Conservation (phyloP, 2,797 vertebrate genomes). For the Acanthurus tractus region DNA sequence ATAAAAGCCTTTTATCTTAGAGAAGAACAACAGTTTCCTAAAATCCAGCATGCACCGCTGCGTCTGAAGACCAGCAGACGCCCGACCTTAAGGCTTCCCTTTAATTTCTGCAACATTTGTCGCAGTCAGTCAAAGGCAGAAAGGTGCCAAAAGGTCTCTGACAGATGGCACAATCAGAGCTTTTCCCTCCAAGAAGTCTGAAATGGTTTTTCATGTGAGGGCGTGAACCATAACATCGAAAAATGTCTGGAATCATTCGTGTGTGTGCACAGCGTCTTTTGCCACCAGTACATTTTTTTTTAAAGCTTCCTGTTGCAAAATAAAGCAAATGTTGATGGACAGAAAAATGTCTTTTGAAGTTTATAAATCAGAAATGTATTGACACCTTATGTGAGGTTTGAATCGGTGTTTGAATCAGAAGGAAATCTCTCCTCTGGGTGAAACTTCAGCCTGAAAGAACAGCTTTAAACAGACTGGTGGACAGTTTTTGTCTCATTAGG, state of each 20-base stretch:
- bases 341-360: slow-evolving; percentile 1
- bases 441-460: slow-evolving; percentile 7
- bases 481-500: slow-evolving; percentile 4
- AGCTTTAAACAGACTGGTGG: not conserved
- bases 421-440: slow-evolving; percentile 1
- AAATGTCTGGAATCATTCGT: slow-evolving; percentile 7
- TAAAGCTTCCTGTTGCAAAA: slow-evolving; percentile 3
- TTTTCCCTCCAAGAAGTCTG: not conserved
- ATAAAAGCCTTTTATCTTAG: slow-evolving; percentile 46
- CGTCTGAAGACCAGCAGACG: slow-evolving; percentile 21
- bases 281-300: no score
- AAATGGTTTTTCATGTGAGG: slow-evolving; percentile 6
- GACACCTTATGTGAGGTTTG: not conserved
- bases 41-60: slow-evolving; percentile 27
- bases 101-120: slow-evolving; percentile 52
- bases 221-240: slow-evolving; percentile 13
- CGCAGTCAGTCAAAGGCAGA: slow-evolving; percentile 22
- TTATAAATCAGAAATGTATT: slow-evolving; percentile 1
- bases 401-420: not conserved
- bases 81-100: slow-evolving; percentile 20
- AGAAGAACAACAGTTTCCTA: slow-evolving; percentile 30
- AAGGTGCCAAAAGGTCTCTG: slow-evolving; percentile 28
- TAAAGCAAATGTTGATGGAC: slow-evolving; percentile 2
- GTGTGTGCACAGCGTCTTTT: slow-evolving; percentile 6
- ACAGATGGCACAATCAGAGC: slow-evolving; percentile 4